Evolutionary conservation across 2,888 invertebrate species (phyloP), one percentile per base, ranked within the genome.

Genomic region (Hyles lineata): DNA sequence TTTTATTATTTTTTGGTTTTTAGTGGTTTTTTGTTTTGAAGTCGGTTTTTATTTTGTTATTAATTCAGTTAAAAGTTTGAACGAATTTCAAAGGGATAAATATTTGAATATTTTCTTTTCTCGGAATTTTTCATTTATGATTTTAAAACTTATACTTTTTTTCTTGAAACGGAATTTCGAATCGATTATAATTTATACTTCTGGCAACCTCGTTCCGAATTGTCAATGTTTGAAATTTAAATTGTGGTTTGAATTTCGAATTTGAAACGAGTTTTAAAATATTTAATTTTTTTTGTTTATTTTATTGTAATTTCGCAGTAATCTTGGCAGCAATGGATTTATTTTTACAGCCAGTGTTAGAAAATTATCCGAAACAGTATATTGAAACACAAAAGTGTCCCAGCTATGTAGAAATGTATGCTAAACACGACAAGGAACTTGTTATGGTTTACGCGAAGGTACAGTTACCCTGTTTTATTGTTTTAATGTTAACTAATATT

Each of bases 361-460:
- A 91, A 70, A 83, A 70, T 72, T 91, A 85, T 80, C 80, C 91
- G 1, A 90, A 92, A 77, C 85, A 84, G 75, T 75, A 76, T 63
- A 79, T 93, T 71, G 88, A 91, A 70, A 92, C 89, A 83, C 91
- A 90, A 82, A 78, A 79, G 72, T 85, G 87, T 74, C 92, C 94
- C 1, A 93, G 87, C 78, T 95, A 94, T 81, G 87, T 94, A 3
- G 83, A 89, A 85, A 92, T 94, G 84, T 93, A 87, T 73, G 87
- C 89, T 23, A 92, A 89, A 85, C 82, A 75, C 72, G 83, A 79
- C 60, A 81, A 77, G 72, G 93, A 94, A 74, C 79, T 92, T 43
- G 76, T 90, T 25, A 74, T 93, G 72, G 90, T 89, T 70, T 89
- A 84, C 74, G 81, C 83, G 1, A 92, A 92, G 87, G 93, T 92